phyloP scores from a whole-genome alignment of 2,888 invertebrate genomes.

The Oscheius onirici region DNA sequence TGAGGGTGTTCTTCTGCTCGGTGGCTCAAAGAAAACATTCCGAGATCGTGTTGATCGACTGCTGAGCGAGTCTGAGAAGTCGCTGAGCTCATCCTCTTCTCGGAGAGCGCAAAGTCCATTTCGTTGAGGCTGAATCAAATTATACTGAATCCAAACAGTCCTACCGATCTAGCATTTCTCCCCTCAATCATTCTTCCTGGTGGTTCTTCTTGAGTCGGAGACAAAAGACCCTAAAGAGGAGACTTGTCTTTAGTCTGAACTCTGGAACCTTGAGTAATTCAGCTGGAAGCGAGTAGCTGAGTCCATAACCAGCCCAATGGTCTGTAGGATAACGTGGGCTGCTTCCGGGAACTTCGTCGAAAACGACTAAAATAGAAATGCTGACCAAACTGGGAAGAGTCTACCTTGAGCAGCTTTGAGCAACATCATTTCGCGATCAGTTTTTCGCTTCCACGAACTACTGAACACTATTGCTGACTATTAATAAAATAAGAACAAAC shows the following conservation, averaged over 20 bases:
- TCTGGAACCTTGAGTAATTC: conserved; percentile 56
- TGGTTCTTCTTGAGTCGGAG: conserved; percentile 1
- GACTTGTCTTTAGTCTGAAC: no score
- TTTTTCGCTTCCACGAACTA: conserved; percentile 46
- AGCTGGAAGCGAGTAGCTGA: conserved; percentile 68
- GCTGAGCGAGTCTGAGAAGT: conserved; percentile 40
- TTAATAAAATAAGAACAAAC: neutral
- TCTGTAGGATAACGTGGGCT: conserved; percentile 58
- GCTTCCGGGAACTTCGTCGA: conserved; percentile 35
- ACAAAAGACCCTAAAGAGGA: neutral
- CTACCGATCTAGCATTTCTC: conserved; percentile 29
- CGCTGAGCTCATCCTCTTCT: conserved; percentile 62
- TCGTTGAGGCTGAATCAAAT: conserved; percentile 20
- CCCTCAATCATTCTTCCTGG: conserved; percentile 41
- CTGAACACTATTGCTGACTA: neutral
- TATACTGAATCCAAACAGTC: neutral
- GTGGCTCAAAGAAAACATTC: conserved; percentile 17
- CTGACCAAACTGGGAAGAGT: neutral
- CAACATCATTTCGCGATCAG: conserved; percentile 61
- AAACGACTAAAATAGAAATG: conserved; percentile 40
- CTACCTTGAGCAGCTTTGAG: conserved; percentile 41
- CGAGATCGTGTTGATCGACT: conserved; percentile 31
- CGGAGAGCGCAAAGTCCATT: conserved; percentile 53
- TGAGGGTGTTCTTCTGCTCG: neutral
- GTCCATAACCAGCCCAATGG: conserved; percentile 65